Base-by-base conservation (phyloP, 1,140 invertebrate genomes). In the Brachionus paranguensis region DNA sequence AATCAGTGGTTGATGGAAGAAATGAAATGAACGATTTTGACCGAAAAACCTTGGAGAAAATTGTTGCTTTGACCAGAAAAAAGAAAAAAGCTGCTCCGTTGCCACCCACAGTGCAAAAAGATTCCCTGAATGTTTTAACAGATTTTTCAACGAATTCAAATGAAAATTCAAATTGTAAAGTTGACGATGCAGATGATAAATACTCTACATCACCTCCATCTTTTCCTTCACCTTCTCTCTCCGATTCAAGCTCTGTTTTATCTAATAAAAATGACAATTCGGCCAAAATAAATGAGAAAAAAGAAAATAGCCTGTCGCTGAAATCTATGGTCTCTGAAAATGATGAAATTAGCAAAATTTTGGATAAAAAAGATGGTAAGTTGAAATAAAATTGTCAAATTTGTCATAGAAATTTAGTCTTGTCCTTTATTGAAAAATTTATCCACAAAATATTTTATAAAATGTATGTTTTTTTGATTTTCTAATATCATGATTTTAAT, bases 81-180 rank as follows among this genome's bases (percentile, higher is more conserved):
- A 81, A 81, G 37, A 81, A 60, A 60, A 60, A 68, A 64, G 41
- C 64, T 17, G 78, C 78, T 64, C 78, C 78, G 3, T 68, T 68
- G 24, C 78, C 78, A 81, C 78, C 78, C 37, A 11, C 17, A 60
- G 11, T 6, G 78, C 53, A 60, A 1, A 29, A 24, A 64, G 27
- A 81, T 14, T 27, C 53, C 12, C 14, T 45, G 10, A 60, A 81
- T 41, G 33, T 68, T 17, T 41, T 64, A 0, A 64, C 64, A 41
- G 17, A 64, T 47, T 17, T 81, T n/a, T 68, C 53, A 11, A 37
- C 53, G 4, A 60, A 68, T 64, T 60, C 50, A 55, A 1, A 41
- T 55, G 53, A 81, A 33, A 81, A 64, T 81, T 45, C 60, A 20
- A 33, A 24, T 2, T 14, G 20, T 4, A 47, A 60, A 64, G 14